Base-by-base conservation (phyloP, 2,888 invertebrate genomes). In the Lordiphosa andalusiaca region DNA sequence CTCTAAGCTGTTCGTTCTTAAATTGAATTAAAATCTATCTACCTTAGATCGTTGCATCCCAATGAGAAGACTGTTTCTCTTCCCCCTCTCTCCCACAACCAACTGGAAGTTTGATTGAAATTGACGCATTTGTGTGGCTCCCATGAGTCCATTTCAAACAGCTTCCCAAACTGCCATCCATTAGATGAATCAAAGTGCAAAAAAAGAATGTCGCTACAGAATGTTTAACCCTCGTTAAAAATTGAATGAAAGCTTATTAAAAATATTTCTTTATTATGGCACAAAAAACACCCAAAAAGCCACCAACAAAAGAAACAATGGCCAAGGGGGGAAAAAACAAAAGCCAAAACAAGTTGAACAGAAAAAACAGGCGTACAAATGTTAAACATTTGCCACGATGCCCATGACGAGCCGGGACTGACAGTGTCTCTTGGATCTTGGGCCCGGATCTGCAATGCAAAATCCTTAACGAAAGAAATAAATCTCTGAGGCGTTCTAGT, bases 361-460 rank as follows among this genome's bases (percentile, higher is more conserved):
- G 46, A 9, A 55, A 72, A 71, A 77, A 83, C 82, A 77, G 72
- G 82, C 84, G 84, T 77, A 80, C 84, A 80, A 80, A 84, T 80
- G 78, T 80, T 84, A 77, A 80, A 80, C 78, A 80, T 84, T 78
- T 84, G 84, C 82, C 84, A 81, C 84, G 78, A 83, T 71, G 69
- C 84, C 77, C 77, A 77, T 77, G 84, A 81, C 77, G 77, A 81
- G 78, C 65, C 72, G 47, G 75, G 80, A 76, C 70, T 80, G 63
- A 58, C 57, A 46, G 47, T 46, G 53, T 62, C 50, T 62, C 42
- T 46, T 40, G 39, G 25, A 46, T 46, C 48, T 40, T 25, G 6
- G 58, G 30, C 46, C 48, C 58, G 80, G 80, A 81, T 81, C 83
- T 83, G 83, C 81, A 82, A 81, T 83, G 81, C 84, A 82, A 71